Conservation (phyloP, 2,113 vertebrate species). For the Cyanoramphus novaezelandiae region DNA sequence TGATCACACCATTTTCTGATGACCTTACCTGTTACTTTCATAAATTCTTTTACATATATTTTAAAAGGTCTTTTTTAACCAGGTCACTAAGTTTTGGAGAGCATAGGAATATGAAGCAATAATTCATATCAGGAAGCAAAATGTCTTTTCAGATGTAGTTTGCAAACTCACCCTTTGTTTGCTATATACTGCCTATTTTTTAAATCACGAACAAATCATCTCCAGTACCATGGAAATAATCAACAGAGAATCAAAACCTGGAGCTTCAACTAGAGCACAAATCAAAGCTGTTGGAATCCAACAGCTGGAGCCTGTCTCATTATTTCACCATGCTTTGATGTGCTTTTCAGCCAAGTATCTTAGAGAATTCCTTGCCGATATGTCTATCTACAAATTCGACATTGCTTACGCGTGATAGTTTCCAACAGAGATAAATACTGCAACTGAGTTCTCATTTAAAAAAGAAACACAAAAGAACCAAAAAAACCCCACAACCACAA, state of each 20-base stretch:
- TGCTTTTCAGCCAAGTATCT: constrained; percentile 81
- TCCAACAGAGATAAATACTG: constrained; percentile 79
- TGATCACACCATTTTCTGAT: background rate
- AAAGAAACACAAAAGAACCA: background rate
- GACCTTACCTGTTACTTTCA: background rate
- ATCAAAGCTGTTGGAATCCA: constrained; percentile 83
- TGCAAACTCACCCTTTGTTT: constrained; percentile 75
- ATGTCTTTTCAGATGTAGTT: constrained; percentile 64
- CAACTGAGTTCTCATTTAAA: constrained; percentile 76
- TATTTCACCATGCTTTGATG: constrained; percentile 81
- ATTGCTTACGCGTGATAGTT: constrained; percentile 77
- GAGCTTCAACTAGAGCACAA: constrained; percentile 76
- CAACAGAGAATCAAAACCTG: constrained; percentile 82
- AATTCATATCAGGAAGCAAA: constrained; percentile 50
- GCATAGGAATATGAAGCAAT: background rate
- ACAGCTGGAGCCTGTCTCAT: constrained; percentile 82
- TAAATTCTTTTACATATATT: background rate
- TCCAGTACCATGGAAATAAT: constrained; percentile 80
- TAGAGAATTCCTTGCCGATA: constrained; percentile 79
- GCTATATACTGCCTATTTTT: constrained; percentile 62
- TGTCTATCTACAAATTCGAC: constrained; percentile 78
- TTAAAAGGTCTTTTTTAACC: background rate
- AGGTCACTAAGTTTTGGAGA: background rate
- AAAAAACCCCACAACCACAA: background rate
- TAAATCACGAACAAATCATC: constrained; percentile 79